phyloP scores from a whole-genome alignment of 2,797 vertebrate genomes.

The Phataginus tricuspis region DNA sequence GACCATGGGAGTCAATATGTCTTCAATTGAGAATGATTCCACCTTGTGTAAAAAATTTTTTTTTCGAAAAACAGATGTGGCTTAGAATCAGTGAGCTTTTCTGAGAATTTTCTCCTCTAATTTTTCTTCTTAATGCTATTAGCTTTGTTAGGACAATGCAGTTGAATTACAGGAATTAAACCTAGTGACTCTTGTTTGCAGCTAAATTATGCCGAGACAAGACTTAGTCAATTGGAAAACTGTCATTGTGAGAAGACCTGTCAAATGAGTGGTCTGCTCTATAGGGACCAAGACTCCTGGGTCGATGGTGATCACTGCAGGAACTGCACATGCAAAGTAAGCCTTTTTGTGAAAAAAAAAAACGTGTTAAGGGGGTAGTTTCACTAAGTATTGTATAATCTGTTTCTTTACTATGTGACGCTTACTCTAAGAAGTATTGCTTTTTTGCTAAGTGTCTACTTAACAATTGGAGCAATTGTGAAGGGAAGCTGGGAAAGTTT shows the following conservation, averaged over 20 bases:
- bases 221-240: slow-evolving; percentile 94
- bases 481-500: neutral
- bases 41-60: neutral
- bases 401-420: slow-evolving; percentile 32
- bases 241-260: slow-evolving; percentile 98
- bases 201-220: slow-evolving; percentile 96
- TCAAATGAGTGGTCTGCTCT: slow-evolving; percentile 91
- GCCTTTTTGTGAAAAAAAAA: slow-evolving; percentile 60
- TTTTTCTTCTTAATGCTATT: slow-evolving; percentile 32
- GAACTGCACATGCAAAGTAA: slow-evolving; percentile 95
- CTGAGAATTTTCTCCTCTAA: neutral
- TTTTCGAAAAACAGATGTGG: neutral
- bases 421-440: neutral
- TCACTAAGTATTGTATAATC: neutral
- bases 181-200: slow-evolving; percentile 83
- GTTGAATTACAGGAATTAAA: slow-evolving; percentile 77
- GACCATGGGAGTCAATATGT: slow-evolving; percentile 32
- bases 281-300: slow-evolving; percentile 95
- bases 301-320: slow-evolving; percentile 95
- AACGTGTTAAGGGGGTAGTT: neutral
- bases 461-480: neutral
- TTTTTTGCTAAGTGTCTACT: neutral
- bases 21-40: slow-evolving; percentile 67
- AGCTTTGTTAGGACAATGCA: slow-evolving; percentile 62
- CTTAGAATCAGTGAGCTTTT: slow-evolving; percentile 48